These are phyloP conservation scores for Apis laboriosa DNA, from an alignment of 1,140 invertebrate genomes.

Conservation along the genomic window DNA sequence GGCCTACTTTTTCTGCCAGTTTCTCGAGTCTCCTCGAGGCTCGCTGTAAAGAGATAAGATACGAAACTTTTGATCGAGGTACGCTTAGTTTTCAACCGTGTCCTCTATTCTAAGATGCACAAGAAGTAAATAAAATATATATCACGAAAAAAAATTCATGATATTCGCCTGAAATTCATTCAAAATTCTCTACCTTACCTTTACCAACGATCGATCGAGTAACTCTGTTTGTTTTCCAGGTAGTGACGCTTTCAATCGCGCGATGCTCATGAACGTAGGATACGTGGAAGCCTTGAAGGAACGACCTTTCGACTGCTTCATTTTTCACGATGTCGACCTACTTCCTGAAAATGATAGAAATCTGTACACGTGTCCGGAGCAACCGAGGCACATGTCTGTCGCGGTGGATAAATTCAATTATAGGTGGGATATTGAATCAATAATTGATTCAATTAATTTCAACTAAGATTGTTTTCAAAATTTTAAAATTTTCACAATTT, in stretches of 20 bases:
- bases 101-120: not conserved
- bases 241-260: slow-evolving; percentile 91
- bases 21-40: not conserved
- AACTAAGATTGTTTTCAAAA: not conserved
- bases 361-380: slow-evolving; percentile 93
- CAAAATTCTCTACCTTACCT: no score
- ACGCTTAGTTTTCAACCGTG: not conserved
- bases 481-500: no score
- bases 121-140: not conserved
- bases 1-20: slow-evolving; percentile 15
- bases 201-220: not conserved
- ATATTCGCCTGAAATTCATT: not conserved
- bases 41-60: slow-evolving; percentile 2
- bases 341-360: slow-evolving; percentile 96
- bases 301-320: slow-evolving; percentile 92
- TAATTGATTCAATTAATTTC: no score
- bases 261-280: slow-evolving; percentile 97
- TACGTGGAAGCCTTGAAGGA: slow-evolving; percentile 92
- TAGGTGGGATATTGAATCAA: slow-evolving; percentile 81
- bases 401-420: slow-evolving; percentile 95
- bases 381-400: slow-evolving; percentile 97
- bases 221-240: slow-evolving; percentile 75
- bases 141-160: not conserved
- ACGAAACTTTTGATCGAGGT: slow-evolving; percentile 11
- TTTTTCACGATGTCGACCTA: slow-evolving; percentile 98